A percentile compares a stretch with the other conserved stretches of the same genome.
Conservation (phyloP, 2,797 vertebrate genomes). For the Zenarchopterus dispar region DNA sequence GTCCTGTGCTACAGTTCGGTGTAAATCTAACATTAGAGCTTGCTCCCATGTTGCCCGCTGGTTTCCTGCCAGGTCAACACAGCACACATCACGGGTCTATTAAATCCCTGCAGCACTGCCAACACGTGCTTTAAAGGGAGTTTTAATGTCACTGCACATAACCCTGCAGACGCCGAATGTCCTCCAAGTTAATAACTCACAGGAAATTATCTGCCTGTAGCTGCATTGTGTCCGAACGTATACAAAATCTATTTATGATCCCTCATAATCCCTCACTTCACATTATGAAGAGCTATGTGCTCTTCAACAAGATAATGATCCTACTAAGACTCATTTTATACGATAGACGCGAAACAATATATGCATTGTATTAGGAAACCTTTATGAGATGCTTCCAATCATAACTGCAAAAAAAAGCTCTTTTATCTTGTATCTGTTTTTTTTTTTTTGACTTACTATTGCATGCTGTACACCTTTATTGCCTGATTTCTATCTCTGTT, state of each 20-base stretch:
- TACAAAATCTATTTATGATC: slow-evolving; percentile 1
- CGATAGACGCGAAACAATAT: too few relatives aligned
- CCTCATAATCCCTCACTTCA: background rate
- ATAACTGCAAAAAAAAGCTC: background rate
- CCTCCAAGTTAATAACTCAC: slow-evolving; percentile 10
- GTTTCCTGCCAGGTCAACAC: slow-evolving; percentile 23
- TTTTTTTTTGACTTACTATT: background rate
- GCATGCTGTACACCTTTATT: background rate
- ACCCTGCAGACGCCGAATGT: background rate
- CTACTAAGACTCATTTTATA: background rate
- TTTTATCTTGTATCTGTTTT: background rate
- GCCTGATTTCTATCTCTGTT: background rate
- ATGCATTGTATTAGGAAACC: too few relatives aligned
- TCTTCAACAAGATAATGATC: slow-evolving; percentile 10
- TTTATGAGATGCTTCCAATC: slow-evolving; percentile 5
- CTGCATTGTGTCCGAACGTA: slow-evolving; percentile 3
- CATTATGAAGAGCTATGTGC: background rate
- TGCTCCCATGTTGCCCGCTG: slow-evolving; percentile 20
- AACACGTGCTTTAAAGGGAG: slow-evolving; percentile 12
- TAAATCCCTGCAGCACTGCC: slow-evolving; percentile 17
- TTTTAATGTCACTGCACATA: slow-evolving; percentile 15
- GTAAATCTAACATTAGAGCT: slow-evolving; percentile 10
- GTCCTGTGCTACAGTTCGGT: slow-evolving; percentile 5
- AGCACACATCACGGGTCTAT: slow-evolving; percentile 8
- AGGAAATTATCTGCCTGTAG: slow-evolving; percentile 10